Conservation (phyloP, 2,888 invertebrate species). For the Shargacucullia verbasci region DNA sequence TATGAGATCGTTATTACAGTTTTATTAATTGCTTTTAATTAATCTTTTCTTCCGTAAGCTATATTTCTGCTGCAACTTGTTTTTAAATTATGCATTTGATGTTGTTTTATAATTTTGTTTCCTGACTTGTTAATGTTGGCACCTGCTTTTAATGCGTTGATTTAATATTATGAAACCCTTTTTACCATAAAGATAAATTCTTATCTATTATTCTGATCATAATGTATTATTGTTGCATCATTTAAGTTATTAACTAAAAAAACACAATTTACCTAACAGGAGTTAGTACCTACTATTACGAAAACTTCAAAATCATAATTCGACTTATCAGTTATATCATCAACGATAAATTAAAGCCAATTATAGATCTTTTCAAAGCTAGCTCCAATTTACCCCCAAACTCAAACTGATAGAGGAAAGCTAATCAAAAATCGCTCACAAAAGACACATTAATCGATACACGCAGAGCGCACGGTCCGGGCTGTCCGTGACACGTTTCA, state of each 20-base stretch:
- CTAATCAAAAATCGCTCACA: slow-evolving; percentile 45
- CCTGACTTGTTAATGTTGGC: background rate
- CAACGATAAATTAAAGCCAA: no score
- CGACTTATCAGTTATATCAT: no score
- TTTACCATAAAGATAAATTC: background rate
- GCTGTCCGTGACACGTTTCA: slow-evolving; percentile 68
- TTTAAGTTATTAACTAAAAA: no score
- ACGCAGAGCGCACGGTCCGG: slow-evolving; percentile 18
- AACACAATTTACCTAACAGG: no score
- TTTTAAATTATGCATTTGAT: slow-evolving; percentile 4
- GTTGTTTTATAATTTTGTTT: slow-evolving; percentile 15
- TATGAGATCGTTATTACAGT: slow-evolving; percentile 40
- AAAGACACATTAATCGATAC: slow-evolving; percentile 32
- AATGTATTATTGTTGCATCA: no score
- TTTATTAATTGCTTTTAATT: slow-evolving; percentile 38
- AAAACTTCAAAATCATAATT: no score
- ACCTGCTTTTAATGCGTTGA: background rate
- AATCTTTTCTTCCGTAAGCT: slow-evolving; percentile 20
- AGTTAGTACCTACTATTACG: no score
- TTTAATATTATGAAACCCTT: background rate
- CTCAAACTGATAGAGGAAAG: slow-evolving; percentile 6
- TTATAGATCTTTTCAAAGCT: no score
- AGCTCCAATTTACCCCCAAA: no score
- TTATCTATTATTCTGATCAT: no score
- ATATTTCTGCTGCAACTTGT: slow-evolving; percentile 19